Evolutionary conservation across 2,888 invertebrate genomes (phyloP), one percentile per base, ranked within the genome.

Genomic region (Laothoe populi): DNA sequence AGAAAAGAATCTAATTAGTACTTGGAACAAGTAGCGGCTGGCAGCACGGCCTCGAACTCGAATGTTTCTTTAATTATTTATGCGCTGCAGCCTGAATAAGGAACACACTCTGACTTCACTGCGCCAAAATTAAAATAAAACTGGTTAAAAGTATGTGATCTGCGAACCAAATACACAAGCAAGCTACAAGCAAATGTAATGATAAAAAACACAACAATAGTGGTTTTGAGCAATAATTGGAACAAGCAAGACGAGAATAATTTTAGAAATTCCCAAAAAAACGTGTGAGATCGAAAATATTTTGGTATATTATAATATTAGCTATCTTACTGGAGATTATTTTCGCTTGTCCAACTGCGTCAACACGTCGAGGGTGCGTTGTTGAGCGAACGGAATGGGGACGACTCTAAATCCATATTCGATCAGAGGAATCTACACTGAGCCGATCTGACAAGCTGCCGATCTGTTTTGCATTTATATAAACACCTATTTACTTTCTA

Each of bases 401-500:
- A 86, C 81, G 84, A 84, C 83, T 88, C 83, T 87, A 89, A 90
- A 91, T 92, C 91, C 90, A 92, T 92, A 92, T 92, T 92, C 91
- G 90, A 92, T 92, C 91, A 90, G 84, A 74, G 82, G 86, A 84
- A 86, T 88, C 86, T 86, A 82, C 85, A 80, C 86, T 90, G 90
- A 92, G 88, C 86, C 89, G 88, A 90, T 86, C 87, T 91, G 92
- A 92, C 92, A 92, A 91, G 90, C 88, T 86, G 85, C 86, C 87
- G 90, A 90, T 86, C 92, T 92, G 88, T 85, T 92, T 92, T 92
- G 92, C 92, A 92, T 92, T 91, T 92, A 92, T 90, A 92, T 92
- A 92, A 92, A 92, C 90, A 92, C 85, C 86, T 87, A 83, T 84
- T 76, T 82, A 87, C 87, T 86, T 88, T 82, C 60, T 85, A 86